These are phyloP conservation scores for Brachypterus glaber DNA, from an alignment of 2,888 invertebrate species.

Conservation along the genomic window DNA sequence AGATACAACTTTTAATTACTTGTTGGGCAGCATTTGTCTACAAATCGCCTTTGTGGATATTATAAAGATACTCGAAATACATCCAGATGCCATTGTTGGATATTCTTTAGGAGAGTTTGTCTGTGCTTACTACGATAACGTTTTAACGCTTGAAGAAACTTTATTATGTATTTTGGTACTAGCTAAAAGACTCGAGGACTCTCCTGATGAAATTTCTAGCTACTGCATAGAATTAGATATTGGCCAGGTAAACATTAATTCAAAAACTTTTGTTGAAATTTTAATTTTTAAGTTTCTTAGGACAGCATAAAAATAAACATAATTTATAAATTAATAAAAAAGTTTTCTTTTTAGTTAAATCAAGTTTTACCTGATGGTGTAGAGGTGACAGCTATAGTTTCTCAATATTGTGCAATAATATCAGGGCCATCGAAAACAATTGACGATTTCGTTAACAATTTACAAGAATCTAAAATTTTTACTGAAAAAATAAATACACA, in stretches of 20 bases:
- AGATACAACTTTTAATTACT: conserved; percentile 7
- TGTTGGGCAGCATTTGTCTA: conserved; percentile 42
- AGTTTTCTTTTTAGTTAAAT: background rate
- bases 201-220: background rate
- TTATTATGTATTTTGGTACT: conserved; percentile 55
- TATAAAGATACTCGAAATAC: conserved; percentile 41
- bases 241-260: too few species aligned
- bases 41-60: conserved; percentile 44
- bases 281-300: too few species aligned
- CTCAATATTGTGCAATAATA: background rate
- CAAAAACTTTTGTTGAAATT: too few species aligned
- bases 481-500: background rate
- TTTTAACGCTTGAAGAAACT: conserved; percentile 73
- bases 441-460: background rate
- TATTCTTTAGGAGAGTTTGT: conserved; percentile 86
- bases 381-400: background rate
- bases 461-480: background rate
- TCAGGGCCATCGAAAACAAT: background rate
- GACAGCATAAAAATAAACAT: background rate
- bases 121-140: conserved; percentile 85
- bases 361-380: background rate
- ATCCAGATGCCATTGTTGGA: conserved; percentile 37
- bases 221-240: background rate
- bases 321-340: background rate
- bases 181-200: background rate